Evolutionary conservation across 2,113 vertebrate genomes (phyloP).

Genomic region (Edolisoma coerulescens): DNA sequence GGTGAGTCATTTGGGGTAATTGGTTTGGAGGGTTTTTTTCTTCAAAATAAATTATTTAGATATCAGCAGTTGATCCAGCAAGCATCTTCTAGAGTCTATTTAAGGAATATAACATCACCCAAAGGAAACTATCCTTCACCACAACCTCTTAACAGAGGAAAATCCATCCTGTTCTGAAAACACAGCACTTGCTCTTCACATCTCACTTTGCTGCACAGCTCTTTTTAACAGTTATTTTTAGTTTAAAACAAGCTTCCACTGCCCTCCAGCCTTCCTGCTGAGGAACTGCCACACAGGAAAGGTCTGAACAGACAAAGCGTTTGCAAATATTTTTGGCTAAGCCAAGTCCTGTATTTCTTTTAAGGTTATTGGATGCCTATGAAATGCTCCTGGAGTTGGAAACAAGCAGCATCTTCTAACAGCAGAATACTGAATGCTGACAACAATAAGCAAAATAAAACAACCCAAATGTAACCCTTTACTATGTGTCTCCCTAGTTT

Average conservation of each 20-base stretch:
- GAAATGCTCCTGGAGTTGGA: background rate
- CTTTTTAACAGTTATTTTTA: background rate
- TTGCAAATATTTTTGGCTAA: background rate
- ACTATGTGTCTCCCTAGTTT: background rate
- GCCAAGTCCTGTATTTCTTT: background rate
- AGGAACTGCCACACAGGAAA: constrained; percentile 15
- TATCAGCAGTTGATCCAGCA: background rate
- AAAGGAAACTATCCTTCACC: background rate
- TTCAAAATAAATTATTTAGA: background rate
- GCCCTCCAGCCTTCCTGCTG: constrained; percentile 55
- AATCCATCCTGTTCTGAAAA: background rate
- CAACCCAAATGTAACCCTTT: background rate
- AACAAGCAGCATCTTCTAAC: background rate
- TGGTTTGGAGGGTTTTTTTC: background rate
- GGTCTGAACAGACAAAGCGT: background rate
- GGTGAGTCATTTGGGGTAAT: background rate
- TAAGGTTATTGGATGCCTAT: background rate
- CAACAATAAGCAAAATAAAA: background rate
- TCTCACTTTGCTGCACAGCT: background rate
- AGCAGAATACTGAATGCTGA: background rate
- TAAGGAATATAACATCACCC: background rate
- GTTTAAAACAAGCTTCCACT: constrained; percentile 38
- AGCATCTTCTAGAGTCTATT: background rate
- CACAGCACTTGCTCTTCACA: background rate
- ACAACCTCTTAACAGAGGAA: background rate